A percentile compares a stretch with the other conserved stretches of the same genome.
Conservation (phyloP, 2,113 vertebrate genomes). For the Panthera tigris region DNA sequence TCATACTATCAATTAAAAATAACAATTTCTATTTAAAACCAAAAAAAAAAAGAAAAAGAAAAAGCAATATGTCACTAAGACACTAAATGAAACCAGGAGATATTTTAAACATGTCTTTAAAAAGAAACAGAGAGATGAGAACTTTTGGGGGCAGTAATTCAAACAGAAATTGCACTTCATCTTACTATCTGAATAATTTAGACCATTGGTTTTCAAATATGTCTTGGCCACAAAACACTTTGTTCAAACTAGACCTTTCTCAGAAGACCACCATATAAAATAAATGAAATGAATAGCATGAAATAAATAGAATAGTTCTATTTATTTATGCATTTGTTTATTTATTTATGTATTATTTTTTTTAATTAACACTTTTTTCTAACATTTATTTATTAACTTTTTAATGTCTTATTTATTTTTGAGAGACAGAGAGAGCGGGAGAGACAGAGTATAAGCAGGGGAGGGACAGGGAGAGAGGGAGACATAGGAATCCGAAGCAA, state of each 20-base stretch:
- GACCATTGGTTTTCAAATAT: neutral
- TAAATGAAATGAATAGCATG: neutral
- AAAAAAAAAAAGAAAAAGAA: neutral
- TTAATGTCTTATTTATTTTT: too few species aligned
- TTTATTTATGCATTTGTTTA: neutral
- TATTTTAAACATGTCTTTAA: neutral
- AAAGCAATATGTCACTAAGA: neutral
- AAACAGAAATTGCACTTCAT: neutral
- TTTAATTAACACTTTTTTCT: too few species aligned
- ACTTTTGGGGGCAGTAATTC: neutral
- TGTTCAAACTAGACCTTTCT: neutral
- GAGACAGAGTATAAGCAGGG: too few species aligned
- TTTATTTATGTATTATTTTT: neutral
- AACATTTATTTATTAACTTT: too few species aligned
- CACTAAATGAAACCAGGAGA: neutral
- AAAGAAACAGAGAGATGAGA: neutral
- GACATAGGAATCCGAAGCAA: too few species aligned
- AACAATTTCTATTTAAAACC: neutral
- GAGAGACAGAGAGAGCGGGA: too few species aligned
- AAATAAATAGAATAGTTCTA: neutral
- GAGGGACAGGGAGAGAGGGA: too few species aligned
- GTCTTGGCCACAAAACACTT: constrained; percentile 40
- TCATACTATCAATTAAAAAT: neutral
- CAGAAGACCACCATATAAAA: neutral
- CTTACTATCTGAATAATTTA: constrained; percentile 27